Base-by-base conservation (phyloP, 2,888 invertebrate genomes). In the Eilema griseolum region DNA sequence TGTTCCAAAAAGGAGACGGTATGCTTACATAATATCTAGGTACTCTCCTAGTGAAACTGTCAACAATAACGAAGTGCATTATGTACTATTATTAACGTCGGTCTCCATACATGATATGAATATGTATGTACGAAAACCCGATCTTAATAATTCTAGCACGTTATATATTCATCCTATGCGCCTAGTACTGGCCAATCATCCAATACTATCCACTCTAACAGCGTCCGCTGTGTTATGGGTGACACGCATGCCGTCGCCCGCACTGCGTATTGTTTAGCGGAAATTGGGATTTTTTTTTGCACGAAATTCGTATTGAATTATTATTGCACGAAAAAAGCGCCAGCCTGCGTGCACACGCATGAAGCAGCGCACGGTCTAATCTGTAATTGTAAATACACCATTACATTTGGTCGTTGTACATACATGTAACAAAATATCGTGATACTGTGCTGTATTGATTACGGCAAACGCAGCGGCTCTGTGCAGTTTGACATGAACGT, bases 31-130 rank as follows among this genome's bases (percentile, higher is more conserved):
- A 73, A 33, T 63, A 73, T 68, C 77, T 79, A 83, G 71, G 69
- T 76, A 72, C 77, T 81, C 74, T 71, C 64, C 85, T 85, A 85
- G 73, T 75, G 79, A 83, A 78, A 80, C 79, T 80, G 74, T 80
- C 81, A 88, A 85, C 87, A 86, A 82, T 83, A 85, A 85, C 80
- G 77, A 79, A 74, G 85, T 86, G 86, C 83, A 73, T 82, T 81
- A 83, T 69, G 70, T 81, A 81, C 67, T 77, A 72, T 74, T 73
- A 65, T 69, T 75, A 83, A 71, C 37, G 73, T 79, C 82, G 83
- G 75, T 74, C 66, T 82, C 76, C 74, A 69, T 74, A 76, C 70
- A 81, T 73, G 75, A 80, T 80, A 81, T 81, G 71, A 75, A 71
- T 69, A 72, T 67, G 31, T 62, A 14, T 56, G 70, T 77, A 75